Conservation (phyloP, 2,888 invertebrate genomes). For the Catocala fraxini region DNA sequence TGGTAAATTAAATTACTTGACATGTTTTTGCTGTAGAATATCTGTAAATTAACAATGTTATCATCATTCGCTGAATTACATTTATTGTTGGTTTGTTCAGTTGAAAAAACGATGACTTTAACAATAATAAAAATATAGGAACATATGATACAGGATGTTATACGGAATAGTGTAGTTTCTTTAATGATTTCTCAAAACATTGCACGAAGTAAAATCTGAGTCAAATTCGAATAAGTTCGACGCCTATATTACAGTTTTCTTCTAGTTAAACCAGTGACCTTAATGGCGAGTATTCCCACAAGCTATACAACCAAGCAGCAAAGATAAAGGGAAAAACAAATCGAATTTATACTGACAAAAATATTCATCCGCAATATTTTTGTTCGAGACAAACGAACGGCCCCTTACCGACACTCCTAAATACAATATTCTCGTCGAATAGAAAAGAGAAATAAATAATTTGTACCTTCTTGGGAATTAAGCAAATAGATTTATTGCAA, state of each 20-base stretch:
- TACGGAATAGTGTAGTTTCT: no score
- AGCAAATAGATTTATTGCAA: constrained; percentile 50
- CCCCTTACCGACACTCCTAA: constrained; percentile 33
- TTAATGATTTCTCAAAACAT: no score
- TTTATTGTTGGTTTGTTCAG: no score
- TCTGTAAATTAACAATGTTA: no score
- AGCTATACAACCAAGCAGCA: constrained; percentile 21
- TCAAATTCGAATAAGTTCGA: neutral
- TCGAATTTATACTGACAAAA: constrained; percentile 31
- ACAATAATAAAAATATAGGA: no score
- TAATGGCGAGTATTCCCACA: constrained; percentile 17
- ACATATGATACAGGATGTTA: no score
- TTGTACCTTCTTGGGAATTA: constrained; percentile 51
- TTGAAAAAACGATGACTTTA: no score
- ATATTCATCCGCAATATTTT: constrained; percentile 38
- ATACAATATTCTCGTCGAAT: constrained; percentile 43
- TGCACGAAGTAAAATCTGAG: no score
- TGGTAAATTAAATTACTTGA: no score
- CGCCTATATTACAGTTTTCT: neutral
- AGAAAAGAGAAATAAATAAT: constrained; percentile 50
- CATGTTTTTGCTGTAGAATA: no score
- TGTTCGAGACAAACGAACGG: constrained; percentile 35
- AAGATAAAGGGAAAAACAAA: constrained; percentile 32
- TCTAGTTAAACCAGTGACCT: constrained; percentile 10
- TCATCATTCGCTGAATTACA: no score